phyloP scores from a whole-genome alignment of 2,113 vertebrate genomes.

The Ptilonorhynchus violaceus region DNA sequence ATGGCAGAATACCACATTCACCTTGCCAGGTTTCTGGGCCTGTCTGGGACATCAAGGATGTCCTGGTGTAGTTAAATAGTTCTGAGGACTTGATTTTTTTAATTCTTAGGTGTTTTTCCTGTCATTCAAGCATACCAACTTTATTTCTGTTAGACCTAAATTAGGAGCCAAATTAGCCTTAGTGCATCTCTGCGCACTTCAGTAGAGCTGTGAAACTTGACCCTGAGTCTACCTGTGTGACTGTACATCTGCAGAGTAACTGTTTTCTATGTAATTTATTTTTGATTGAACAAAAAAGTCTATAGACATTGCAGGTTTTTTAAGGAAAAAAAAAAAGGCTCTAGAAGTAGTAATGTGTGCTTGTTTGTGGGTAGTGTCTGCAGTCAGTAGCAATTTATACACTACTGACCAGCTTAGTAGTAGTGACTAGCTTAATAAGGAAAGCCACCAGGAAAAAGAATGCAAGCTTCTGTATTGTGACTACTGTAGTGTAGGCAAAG shows the following conservation, averaged over 20 bases:
- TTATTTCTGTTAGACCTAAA: neutral
- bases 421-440: neutral
- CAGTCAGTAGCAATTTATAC: neutral
- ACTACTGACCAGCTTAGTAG: neutral
- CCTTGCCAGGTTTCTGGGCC: neutral
- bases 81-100: neutral
- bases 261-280: slow-evolving; percentile 17
- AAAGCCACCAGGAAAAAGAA: neutral
- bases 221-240: neutral
- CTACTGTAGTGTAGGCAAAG: neutral
- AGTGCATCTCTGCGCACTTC: neutral
- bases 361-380: neutral
- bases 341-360: neutral
- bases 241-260: neutral
- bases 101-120: neutral
- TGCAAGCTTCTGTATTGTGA: neutral
- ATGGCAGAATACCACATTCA: neutral
- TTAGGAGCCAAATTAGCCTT: neutral
- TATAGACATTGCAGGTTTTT: neutral
- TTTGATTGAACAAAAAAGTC: neutral
- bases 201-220: slow-evolving; percentile 5
- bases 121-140: neutral
- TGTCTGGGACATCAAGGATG: neutral
- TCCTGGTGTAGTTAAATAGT: neutral
- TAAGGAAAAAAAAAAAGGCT: neutral